Base-by-base conservation (phyloP, 2,113 vertebrate genomes). In the Limanda limanda region DNA sequence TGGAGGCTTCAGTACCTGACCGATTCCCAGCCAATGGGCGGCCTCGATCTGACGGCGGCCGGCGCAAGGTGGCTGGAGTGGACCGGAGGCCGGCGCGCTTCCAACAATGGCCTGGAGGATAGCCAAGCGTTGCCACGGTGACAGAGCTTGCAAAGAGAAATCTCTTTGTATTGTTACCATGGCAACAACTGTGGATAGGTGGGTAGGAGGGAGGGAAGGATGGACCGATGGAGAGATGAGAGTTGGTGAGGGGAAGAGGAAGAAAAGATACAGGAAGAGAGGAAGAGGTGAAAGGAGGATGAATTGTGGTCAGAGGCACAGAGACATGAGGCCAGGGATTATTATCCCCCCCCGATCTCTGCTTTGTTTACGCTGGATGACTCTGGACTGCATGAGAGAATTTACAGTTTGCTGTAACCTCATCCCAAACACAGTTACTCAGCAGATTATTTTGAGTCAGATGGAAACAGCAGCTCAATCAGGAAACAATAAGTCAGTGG, bases 111-210 rank as follows among this genome's bases (percentile, higher is more conserved):
- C 79, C 88, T 94, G 89, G 89, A 94, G 89, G 84, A 88, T 85
- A 92, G 91, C 90, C 91, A 88, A 88, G 81, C 79, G 92, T 94
- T 94, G 86, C 93, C 92, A 92, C 61, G 89, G 93, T 81, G 90
- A 94, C 91, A 73, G 84, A 84, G 90, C 90, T 61, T 84, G 84
- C 47, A 10, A 88, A 91, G 86, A 88, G 25, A 92, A 91, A 89
- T 85, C 76, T 91, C 88, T 93, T 92, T 93, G 88, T 93, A 87
- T 91, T 91, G 93, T 94, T 94, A 92, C 93, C 92, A 94, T 84
- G 92, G 93, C 91, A 92, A 94, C 92, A 83, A 91, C 86, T 76
- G 75, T 89, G 74, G 85, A 76, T 82, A 83, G 82, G 79, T 82
- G 73, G 72, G 59, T 67, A 77, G 66, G 62, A 61, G 25, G 25